These are phyloP conservation scores for Syndactyla subalaris DNA, from an alignment of 2,797 vertebrate species.

Conservation along the genomic window DNA sequence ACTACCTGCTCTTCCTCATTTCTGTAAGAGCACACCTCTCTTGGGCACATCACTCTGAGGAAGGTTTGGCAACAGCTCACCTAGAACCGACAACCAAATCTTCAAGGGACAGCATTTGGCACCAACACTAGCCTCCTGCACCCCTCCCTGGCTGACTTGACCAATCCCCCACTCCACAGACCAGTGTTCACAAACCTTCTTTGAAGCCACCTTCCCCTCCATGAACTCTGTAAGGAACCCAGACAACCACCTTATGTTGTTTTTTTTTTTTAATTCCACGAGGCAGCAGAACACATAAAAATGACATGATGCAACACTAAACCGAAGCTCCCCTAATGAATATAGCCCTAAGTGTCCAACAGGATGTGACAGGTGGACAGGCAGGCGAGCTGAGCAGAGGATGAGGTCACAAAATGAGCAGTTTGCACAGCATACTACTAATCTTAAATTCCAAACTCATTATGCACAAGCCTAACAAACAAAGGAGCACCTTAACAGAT, in stretches of 20 bases:
- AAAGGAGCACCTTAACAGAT: conserved; percentile 56
- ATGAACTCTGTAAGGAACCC: neutral
- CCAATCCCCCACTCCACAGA: neutral
- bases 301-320: conserved; percentile 31
- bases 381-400: neutral
- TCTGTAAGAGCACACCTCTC: neutral
- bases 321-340: neutral
- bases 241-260: neutral
- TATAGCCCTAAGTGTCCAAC: conserved; percentile 45
- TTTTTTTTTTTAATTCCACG: neutral
- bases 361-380: conserved; percentile 53
- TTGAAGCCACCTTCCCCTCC: neutral
- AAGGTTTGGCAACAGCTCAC: neutral
- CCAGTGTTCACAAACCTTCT: neutral
- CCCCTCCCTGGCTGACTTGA: neutral
- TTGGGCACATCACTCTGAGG: fast-evolving
- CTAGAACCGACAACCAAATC: neutral
- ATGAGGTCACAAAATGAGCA: conserved; percentile 50
- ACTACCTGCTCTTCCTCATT: neutral
- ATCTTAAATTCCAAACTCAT: conserved; percentile 62
- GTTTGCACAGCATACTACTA: conserved; percentile 29
- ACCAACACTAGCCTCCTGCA: neutral
- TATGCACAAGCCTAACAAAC: conserved; percentile 53
- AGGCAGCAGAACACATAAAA: conserved; percentile 22
- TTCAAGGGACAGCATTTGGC: neutral